These are phyloP conservation scores for Tolypeutes matacus DNA, from an alignment of 2,797 vertebrate genomes.

Conservation along the genomic window DNA sequence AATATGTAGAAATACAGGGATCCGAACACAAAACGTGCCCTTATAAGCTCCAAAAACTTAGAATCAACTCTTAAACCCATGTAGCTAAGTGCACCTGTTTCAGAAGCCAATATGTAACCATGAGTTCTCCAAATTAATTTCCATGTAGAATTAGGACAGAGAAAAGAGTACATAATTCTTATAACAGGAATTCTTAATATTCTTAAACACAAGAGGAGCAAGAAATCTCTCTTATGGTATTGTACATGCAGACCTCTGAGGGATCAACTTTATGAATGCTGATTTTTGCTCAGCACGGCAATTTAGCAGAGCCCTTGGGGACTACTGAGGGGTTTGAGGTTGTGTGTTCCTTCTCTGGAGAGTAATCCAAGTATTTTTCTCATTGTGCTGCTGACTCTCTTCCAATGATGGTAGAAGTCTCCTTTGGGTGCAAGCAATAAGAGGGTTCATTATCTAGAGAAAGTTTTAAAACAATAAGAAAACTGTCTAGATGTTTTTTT, in stretches of 20 bases:
- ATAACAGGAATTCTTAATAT: background rate
- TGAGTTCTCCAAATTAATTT: background rate
- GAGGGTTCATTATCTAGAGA: background rate
- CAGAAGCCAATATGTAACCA: background rate
- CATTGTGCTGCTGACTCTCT: background rate
- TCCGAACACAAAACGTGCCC: too few species aligned
- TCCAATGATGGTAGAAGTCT: background rate
- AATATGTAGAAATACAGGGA: background rate
- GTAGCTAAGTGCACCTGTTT: background rate
- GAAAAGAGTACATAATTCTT: background rate
- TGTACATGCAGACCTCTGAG: background rate
- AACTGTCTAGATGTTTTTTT: background rate
- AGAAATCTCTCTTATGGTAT: background rate
- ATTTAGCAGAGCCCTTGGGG: background rate
- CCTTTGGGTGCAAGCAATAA: background rate
- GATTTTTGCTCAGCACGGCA: background rate
- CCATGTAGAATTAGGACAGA: background rate
- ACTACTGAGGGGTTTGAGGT: background rate
- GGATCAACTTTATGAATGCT: background rate
- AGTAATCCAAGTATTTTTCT: background rate
- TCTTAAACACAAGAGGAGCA: slow-evolving; percentile 5
- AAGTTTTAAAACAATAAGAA: background rate
- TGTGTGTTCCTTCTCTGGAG: background rate
- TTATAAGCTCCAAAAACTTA: background rate
- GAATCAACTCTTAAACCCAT: too few species aligned